Evolutionary conservation across 2,797 vertebrate genomes (phyloP), one percentile per base, ranked within the genome.

Genomic region (Schizopygopsis pylzovi): DNA sequence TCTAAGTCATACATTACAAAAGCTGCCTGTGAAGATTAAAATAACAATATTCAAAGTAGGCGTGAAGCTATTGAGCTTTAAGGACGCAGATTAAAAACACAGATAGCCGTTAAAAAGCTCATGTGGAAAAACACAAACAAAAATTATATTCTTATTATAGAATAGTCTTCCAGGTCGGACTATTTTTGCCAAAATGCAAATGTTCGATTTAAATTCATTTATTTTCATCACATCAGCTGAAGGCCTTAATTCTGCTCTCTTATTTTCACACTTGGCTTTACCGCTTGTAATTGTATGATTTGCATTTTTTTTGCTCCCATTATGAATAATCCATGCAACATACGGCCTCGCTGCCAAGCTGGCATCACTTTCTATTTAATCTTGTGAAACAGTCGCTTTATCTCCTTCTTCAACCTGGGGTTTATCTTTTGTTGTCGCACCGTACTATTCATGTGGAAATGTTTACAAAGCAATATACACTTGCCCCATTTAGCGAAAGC

Each of bases 221-320:
- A 88, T 90, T 92, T 92, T 85, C 89, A 85, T 91, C 88, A 90
- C 89, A 93, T 93, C 91, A 92, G 89, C 87, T 89, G 87, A 88
- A 90, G 87, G 88, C 89, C 91, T 91, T 92, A 88, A 92, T 92
- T 93, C 85, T 72, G 85, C 78, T 85, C 84, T 90, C 83, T 89
- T 89, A 81, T 91, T 89, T 86, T 90, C 90, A 91, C 89, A 90
- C 89, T 89, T 91, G 72, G 92, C 90, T 92, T 90, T 91, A 87
- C 86, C 90, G 90, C 90, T 92, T 92, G 89, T 92, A 92, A 93
- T 93, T 93, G 91, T 90, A 91, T 88, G 89, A 93, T 93, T 93
- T 93, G 91, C 92, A 93, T 94, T 91, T 92, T 45, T 61, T 47
- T 43, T 45, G 73, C 86, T 67, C 83, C 89, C 87, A 89, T 91